Base-by-base conservation (phyloP, 2,888 invertebrate species). In the Spialia ferax region DNA sequence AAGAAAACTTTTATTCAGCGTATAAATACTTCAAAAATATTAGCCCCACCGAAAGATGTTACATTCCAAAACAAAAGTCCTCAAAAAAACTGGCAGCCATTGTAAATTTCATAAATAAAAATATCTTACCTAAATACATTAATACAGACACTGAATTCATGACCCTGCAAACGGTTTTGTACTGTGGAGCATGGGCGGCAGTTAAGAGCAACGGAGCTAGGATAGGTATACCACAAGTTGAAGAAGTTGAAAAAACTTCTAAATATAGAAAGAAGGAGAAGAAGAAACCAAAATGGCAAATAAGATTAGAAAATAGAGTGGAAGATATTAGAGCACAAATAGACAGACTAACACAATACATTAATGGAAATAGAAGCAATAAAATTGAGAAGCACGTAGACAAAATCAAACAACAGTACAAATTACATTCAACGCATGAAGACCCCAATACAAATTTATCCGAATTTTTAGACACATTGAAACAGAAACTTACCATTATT, bases 21-120 rank as follows among this genome's bases (percentile, higher is more conserved):
- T 59, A 23, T 32, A 42, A 23, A 2, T 42, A 59, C 42, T 59
- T 59, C n/a, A 23, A 23, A 59, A 23, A 22, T 15, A 42, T 10
- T 42, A 13, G 23, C 42, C 42, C 57, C 1, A 59, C 57, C 11
- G 23, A 42, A 3, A 59, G 57, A 59, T 15, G n/a, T 42, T 59
- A 59, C 23, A 59, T 59, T 8, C 57, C 57, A 7, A 59, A 59
- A 23, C 57, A 59, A 42, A 59, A 59, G 11, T n/a, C 42, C 1
- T 38, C 23, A 38, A 42, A 23, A 23, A 59, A 23, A n/a, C 10
- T 50, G 6, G 2, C 50, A 6, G 20, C 13, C 20, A 50, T 50
- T 11, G 22, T 50, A 8, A 50, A 50, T 20, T 20, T 11, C 2
- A 50, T 50, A 2, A 50, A 50, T 22, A 50, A 20, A 13, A 22